Evolutionary conservation across 2,888 invertebrate species (phyloP).

Genomic region (Ormyrus thymus): DNA sequence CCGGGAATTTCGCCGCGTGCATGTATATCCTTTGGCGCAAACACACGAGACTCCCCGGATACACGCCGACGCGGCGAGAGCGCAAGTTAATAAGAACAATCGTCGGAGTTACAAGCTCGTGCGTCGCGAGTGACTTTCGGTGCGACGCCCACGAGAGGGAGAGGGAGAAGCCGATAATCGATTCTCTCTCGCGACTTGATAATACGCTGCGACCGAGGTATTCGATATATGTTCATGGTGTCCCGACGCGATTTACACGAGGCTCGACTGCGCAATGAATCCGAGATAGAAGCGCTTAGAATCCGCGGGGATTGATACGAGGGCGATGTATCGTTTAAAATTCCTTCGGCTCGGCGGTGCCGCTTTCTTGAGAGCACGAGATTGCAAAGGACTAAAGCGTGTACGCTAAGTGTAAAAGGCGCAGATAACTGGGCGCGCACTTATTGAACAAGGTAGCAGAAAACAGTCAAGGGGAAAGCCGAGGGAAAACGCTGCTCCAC

Average conservation of each 20-base stretch:
- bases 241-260: constrained; percentile 22
- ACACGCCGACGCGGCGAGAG: not conserved
- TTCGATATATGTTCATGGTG: constrained; percentile 36
- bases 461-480: too few relatives aligned
- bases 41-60: too few relatives aligned
- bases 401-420: too few relatives aligned
- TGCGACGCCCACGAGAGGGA: constrained; percentile 18
- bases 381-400: not conserved
- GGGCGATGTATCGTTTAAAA: not conserved
- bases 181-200: constrained; percentile 26
- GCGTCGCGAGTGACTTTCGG: constrained; percentile 12
- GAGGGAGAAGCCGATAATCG: constrained; percentile 35
- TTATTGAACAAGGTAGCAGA: too few relatives aligned
- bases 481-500: too few relatives aligned
- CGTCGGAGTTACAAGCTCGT: not conserved
- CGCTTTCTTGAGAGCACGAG: not conserved
- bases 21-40: too few relatives aligned
- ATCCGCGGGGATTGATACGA: constrained; percentile 12
- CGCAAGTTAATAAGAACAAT: constrained; percentile 24
- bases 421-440: too few relatives aligned
- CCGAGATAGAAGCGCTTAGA: not conserved
- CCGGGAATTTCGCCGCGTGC: too few relatives aligned
- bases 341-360: not conserved
- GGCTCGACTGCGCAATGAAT: not conserved
- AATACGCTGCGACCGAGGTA: constrained; percentile 10